phyloP scores from a whole-genome alignment of 1,140 invertebrate genomes.

The Saccostrea glomerata region DNA sequence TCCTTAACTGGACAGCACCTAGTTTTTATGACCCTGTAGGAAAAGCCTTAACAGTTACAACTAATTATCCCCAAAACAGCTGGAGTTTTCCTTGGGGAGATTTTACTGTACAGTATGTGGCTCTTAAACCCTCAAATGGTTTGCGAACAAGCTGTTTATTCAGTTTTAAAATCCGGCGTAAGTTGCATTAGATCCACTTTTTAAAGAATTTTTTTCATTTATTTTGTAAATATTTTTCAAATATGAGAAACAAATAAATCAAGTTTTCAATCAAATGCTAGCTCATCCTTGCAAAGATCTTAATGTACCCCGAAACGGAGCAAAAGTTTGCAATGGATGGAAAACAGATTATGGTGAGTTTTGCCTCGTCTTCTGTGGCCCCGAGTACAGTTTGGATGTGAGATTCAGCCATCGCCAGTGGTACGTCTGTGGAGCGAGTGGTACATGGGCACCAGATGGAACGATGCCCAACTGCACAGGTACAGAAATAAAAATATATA shows the following conservation, averaged over 20 bases:
- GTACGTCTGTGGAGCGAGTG: conserved; percentile 55
- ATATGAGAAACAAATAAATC: neutral
- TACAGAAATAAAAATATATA: neutral
- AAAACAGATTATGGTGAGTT: conserved; percentile 45
- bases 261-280: neutral
- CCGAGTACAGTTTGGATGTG: neutral
- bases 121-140: conserved; percentile 61
- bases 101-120: conserved; percentile 59
- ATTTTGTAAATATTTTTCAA: neutral
- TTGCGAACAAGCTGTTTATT: conserved; percentile 62
- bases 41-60: conserved; percentile 44
- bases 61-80: conserved; percentile 55
- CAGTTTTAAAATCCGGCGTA: conserved; percentile 58
- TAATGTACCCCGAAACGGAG: neutral
- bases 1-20: conserved; percentile 56
- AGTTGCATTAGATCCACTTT: neutral
- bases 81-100: conserved; percentile 63
- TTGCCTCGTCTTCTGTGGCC: conserved; percentile 50
- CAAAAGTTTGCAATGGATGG: conserved; percentile 51
- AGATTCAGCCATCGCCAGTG: conserved; percentile 39
- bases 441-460: conserved; percentile 40
- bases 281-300: conserved; percentile 40
- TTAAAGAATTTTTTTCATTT: neutral
- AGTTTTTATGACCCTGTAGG: conserved; percentile 57
- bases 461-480: conserved; percentile 43